Evolutionary conservation across 2,113 vertebrate genomes (phyloP).

Genomic region (Sisor rabdophorus): DNA sequence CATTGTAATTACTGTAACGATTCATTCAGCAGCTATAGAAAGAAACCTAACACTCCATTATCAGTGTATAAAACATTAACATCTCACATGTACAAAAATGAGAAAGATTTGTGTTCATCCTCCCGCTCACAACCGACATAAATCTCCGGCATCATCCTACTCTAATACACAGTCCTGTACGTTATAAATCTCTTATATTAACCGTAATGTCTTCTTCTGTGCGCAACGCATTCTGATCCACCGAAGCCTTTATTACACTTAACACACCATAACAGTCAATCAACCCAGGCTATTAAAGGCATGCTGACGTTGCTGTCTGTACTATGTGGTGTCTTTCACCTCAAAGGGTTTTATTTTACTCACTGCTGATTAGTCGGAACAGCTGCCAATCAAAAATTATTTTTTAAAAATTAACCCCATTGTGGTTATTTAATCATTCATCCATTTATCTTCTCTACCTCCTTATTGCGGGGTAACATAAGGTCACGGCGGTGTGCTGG

Average conservation of each 20-base stretch:
- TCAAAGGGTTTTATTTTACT: neutral
- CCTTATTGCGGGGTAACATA: too few relatives aligned
- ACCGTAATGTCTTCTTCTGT: neutral
- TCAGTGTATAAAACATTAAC: constrained; percentile 4
- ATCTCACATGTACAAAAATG: neutral
- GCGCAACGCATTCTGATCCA: neutral
- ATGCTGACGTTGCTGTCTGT: neutral
- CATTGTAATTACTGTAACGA: constrained; percentile 6
- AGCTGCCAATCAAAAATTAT: neutral
- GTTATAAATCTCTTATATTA: neutral
- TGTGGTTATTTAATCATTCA: too few relatives aligned
- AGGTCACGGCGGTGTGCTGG: too few relatives aligned
- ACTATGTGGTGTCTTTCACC: neutral
- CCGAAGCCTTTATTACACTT: neutral
- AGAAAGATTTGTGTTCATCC: neutral
- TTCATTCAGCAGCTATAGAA: constrained; percentile 11
- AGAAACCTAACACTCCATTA: constrained; percentile 22
- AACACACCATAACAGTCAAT: neutral
- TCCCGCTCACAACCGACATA: neutral
- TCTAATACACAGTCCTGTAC: neutral
- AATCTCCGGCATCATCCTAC: neutral
- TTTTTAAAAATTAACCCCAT: too few relatives aligned
- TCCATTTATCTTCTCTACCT: too few relatives aligned
- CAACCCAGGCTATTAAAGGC: neutral
- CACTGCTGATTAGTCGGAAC: neutral